phyloP scores from a whole-genome alignment of 2,797 vertebrate genomes.

The Syncerus caffer region DNA sequence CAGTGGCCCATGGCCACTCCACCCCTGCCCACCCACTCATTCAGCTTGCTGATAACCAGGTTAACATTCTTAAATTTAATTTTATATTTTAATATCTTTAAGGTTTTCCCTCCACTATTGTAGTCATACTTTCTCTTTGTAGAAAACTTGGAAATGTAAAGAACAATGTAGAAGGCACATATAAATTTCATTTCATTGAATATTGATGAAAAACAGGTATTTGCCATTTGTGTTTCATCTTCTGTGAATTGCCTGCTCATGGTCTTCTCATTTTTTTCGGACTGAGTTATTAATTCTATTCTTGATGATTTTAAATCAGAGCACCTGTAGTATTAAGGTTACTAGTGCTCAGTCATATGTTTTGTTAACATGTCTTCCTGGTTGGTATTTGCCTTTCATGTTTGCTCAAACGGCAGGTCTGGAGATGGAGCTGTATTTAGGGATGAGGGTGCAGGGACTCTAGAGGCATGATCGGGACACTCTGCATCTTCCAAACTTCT shows the following conservation, averaged over 20 bases:
- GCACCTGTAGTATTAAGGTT: background rate
- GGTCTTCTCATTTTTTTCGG: background rate
- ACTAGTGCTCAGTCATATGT: background rate
- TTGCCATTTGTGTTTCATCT: conserved; percentile 16
- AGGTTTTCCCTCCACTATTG: background rate
- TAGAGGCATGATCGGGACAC: background rate
- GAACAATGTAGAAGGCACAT: background rate
- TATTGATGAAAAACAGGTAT: background rate
- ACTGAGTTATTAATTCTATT: background rate
- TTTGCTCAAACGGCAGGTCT: background rate
- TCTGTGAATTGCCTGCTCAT: background rate
- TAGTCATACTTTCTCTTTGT: background rate
- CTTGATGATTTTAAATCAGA: conserved; percentile 22
- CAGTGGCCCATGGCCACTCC: background rate
- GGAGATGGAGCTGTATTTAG: background rate
- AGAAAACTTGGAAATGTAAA: conserved; percentile 47
- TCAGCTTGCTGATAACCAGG: background rate
- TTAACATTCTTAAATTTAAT: background rate
- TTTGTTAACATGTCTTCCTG: background rate
- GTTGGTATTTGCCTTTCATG: background rate
- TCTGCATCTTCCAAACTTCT: background rate
- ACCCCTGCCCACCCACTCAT: background rate
- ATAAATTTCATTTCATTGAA: background rate
- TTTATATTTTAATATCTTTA: background rate
- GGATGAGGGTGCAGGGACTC: background rate